These are phyloP conservation scores for Phymanthus crucifer DNA, from an alignment of 92 coral and sea anemone genomes.

Conservation along the genomic window DNA sequence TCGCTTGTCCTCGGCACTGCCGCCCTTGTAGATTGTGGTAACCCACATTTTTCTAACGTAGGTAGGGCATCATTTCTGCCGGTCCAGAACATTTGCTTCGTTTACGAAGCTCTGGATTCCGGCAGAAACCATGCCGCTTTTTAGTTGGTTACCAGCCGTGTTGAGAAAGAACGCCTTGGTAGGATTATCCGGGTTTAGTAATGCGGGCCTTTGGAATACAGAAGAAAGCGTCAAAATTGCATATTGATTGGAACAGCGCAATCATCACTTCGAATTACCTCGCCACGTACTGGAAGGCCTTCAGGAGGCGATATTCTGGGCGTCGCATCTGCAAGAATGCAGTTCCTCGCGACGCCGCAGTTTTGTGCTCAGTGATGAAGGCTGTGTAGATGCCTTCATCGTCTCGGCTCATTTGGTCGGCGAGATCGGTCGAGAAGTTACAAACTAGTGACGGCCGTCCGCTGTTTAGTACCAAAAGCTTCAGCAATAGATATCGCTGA, in stretches of 20 bases:
- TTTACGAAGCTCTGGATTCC: neutral
- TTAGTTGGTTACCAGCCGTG: neutral
- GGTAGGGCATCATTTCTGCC: neutral
- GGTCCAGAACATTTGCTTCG: neutral
- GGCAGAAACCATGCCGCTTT: neutral
- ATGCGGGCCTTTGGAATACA: no score
- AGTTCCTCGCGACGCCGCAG: slow-evolving; percentile 1
- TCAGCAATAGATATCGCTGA: neutral
- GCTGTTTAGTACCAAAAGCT: no score
- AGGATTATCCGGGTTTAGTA: neutral
- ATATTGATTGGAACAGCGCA: no score
- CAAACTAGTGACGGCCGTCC: neutral
- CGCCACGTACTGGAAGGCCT: neutral
- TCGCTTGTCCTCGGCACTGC: slow-evolving; percentile 3
- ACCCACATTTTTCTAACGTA: slow-evolving; percentile 8
- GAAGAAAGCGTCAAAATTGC: neutral
- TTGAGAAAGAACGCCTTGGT: neutral
- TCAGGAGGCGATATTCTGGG: neutral
- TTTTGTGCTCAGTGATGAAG: no score
- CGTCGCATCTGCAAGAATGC: slow-evolving; percentile 15
- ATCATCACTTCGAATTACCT: slow-evolving; percentile 4
- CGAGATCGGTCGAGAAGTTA: neutral
- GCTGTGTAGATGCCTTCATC: no score
- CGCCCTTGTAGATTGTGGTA: neutral
- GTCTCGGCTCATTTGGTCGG: neutral